Evolutionary conservation across 1,140 invertebrate species (phyloP).

Genomic region (Coboldia fuscipes): DNA sequence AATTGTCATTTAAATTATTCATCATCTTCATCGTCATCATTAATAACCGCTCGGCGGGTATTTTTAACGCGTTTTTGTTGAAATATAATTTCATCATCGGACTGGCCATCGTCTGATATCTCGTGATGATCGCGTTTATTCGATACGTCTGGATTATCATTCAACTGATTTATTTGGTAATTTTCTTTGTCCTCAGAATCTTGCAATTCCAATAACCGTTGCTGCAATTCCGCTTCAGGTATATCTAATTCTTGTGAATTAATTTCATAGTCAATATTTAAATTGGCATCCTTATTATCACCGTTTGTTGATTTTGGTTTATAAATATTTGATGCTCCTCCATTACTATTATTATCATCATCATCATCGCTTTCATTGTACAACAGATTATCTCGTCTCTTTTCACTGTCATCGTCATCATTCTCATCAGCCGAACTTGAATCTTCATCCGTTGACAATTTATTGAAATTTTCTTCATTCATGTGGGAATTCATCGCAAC

Average conservation of each 20-base stretch:
- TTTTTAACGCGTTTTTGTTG: conserved; percentile 9
- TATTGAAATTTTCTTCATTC: conserved; percentile 20
- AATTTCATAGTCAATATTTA: neutral
- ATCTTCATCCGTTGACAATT: conserved; percentile 22
- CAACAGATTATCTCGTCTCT: conserved; percentile 12
- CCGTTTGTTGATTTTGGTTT: too few species aligned
- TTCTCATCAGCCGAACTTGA: conserved; percentile 10
- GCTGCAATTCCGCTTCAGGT: neutral
- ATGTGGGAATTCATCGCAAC: too few species aligned
- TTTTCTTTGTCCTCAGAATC: neutral
- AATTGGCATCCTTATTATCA: neutral
- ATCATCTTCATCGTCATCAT: conserved; percentile 1
- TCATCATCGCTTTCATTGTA: conserved; percentile 20
- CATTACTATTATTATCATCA: conserved; percentile 6
- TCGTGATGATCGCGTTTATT: too few species aligned
- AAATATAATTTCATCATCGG: conserved; percentile 4
- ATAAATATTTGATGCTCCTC: too few species aligned
- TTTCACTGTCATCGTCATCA: conserved; percentile 4
- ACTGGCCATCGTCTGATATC: neutral
- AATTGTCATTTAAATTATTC: conserved; percentile 1
- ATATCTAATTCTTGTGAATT: neutral
- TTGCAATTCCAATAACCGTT: neutral
- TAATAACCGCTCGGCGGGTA: neutral
- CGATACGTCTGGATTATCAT: neutral
- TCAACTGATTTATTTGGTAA: neutral